Base-by-base conservation (phyloP, 2,888 invertebrate species). In the Hermaeophaga mercurialis region DNA sequence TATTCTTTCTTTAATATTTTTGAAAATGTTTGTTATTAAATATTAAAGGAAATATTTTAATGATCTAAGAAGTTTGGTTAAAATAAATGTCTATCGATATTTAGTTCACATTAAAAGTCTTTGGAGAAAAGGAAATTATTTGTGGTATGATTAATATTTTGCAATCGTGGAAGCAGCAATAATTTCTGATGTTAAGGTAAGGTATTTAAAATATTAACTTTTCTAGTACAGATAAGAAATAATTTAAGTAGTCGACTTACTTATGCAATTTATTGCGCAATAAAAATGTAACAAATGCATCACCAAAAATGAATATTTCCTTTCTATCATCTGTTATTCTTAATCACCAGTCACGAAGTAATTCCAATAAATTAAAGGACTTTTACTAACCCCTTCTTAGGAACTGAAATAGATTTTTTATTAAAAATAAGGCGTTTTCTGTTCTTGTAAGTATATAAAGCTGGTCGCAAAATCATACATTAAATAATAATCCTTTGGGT, bases 281-380 rank as follows among this genome's bases (percentile, higher is more conserved):
- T 14, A 24, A 24, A 43, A 24, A 43, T 43, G 43, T 24, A 43
- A 43, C 24, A 43, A 43, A 43, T 43, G 43, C 43, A 43, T 26
- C 24, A 15, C 43, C 43, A 43, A 43, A 43, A 43, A 43, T 43
- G 43, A 7, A 22, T 43, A 22, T 43, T 12, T 43, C 22, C 43
- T 43, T 43, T 43, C 43, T 43, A 43, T 43, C 43, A 3, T 43
- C 19, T 15, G 41, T 41, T 12, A 24, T 22, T 22, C 22, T 41
- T 41, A 43, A 43, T 41, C 41, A 41, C 8, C n/a, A 33, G 33
- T 47, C 47, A 47, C 47, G 47, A 47, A 47, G 18, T 34, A 14
- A 47, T n/a, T 47, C 19, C 22, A 33, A 47, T 47, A 47, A 47
- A 47, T 34, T 47, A 47, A 33, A 26, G n/a, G 14, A 47, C 47